A percentile compares a stretch with the other conserved stretches of the same genome.
These are phyloP conservation scores for Petrosia ficiformis DNA, from an alignment of 37 sponge, comb jelly and placozoan species.

Conservation along the genomic window DNA sequence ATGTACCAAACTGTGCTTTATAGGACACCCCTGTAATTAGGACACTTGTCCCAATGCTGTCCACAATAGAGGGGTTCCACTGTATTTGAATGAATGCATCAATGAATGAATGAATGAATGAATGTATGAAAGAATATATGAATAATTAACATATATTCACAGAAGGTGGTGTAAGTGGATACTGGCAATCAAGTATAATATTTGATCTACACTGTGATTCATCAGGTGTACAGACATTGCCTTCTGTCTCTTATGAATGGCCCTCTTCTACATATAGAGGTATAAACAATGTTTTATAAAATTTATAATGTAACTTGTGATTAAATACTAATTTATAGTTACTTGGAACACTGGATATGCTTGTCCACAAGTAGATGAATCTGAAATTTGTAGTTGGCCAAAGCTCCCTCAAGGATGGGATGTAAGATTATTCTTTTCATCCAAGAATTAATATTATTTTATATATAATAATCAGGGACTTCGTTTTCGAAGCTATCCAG, in stretches of 20 bases:
- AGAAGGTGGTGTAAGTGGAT: not conserved
- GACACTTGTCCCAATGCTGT: no score
- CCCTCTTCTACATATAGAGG: slow-evolving; percentile 52
- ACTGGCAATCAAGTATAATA: slow-evolving; percentile 41
- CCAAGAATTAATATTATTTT: not conserved
- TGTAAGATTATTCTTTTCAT: slow-evolving; percentile 15
- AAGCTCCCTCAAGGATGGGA: slow-evolving; percentile 46
- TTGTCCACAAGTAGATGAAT: slow-evolving; percentile 12
- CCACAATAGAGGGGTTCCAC: no score
- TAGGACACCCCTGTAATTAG: no score
- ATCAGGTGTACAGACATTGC: slow-evolving; percentile 2
- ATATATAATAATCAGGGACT: slow-evolving; percentile 32
- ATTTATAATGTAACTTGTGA: not conserved
- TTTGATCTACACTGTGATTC: slow-evolving; percentile 62
- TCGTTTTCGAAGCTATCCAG: slow-evolving; percentile 60
- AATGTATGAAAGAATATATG: not conserved
- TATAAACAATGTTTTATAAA: not conserved
- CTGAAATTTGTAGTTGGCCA: slow-evolving; percentile 24
- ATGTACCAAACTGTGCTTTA: no score
- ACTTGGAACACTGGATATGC: slow-evolving; percentile 38
- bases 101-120: no score
- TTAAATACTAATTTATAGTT: not conserved
- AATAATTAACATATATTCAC: not conserved
- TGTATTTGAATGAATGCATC: no score
- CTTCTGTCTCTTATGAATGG: slow-evolving; percentile 25